Base-by-base conservation (phyloP, 2,888 invertebrate genomes). In the Pedicia rivosa region DNA sequence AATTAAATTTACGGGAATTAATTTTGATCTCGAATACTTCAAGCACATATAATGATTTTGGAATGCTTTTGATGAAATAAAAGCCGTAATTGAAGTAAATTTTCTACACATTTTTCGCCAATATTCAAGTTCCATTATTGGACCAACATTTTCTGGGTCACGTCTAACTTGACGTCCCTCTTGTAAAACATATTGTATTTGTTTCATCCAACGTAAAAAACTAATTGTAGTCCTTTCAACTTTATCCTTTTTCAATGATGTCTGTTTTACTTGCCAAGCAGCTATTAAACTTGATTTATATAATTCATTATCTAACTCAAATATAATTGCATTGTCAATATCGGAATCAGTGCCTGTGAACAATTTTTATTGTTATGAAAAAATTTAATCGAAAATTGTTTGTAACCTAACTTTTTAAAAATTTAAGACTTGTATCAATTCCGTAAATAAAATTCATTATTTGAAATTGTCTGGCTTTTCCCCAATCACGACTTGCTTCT, bases 21-120 rank as follows among this genome's bases (percentile, higher is more conserved):
- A 63, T 50, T 74, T 76, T 0, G 56, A 81, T 50, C 78, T 77
- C 1, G 78, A 74, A 30, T 70, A 62, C 22, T 70, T 68, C 30
- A 86, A 61, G 28, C 77, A 74, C 28, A 72, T 69, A 38, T 84
- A 71, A 47, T 78, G 78, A 59, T 72, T 72, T 50, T 73, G 68
- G 44, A 80, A 76, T 5, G 74, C 66, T 2, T 69, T 47, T 5
- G 53, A 51, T 2, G 53, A 49, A 7, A 81, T 68, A 55, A 86
- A 83, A 49, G 87, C 83, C 5, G 80, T 74, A 36, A 90, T 75
- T 12, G 81, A 81, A 17, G 81, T 82, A 55, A 87, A 87, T 35
- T 74, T 72, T 1, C 80, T 74, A 30, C 84, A 65, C 48, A 80
- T 72, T 36, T 74, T 66, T 22, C 80, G 70, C 90, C 90, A 91